Evolutionary conservation across 1,140 invertebrate species (phyloP).

Genomic region (Marisa cornuarietis): DNA sequence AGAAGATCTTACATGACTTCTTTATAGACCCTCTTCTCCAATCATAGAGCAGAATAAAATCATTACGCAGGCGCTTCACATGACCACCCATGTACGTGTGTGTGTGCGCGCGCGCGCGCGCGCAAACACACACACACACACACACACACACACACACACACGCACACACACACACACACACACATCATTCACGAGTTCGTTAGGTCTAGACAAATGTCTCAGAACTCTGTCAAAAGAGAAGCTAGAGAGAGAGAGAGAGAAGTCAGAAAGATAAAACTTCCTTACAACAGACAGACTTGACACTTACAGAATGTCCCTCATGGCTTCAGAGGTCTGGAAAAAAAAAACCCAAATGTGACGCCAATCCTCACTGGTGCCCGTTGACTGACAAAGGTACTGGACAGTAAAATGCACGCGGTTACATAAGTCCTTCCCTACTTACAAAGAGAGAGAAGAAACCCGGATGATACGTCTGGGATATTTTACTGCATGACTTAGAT

Average conservation of each 20-base stretch:
- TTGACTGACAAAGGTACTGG: no score
- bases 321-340: no score
- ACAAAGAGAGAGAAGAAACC: no score
- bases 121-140: not conserved
- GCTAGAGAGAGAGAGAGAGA: constrained; percentile 7
- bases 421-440: no score
- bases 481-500: no score
- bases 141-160: not conserved
- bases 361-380: no score
- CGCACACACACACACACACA: not conserved
- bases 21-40: not conserved
- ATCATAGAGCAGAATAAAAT: not conserved
- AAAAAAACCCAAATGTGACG: no score
- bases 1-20: no score
- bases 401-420: no score
- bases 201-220: no score
- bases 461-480: no score
- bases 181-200: not conserved
- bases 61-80: not conserved
- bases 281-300: not conserved
- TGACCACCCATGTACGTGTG: no score
- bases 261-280: not conserved
- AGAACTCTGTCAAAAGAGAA: not conserved
- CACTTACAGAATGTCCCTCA: not conserved
- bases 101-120: not conserved